A percentile compares a stretch with the other conserved stretches of the same genome.
Evolutionary conservation across 2,888 invertebrate species (phyloP).

Genomic region (Drosophila fungiperda): DNA sequence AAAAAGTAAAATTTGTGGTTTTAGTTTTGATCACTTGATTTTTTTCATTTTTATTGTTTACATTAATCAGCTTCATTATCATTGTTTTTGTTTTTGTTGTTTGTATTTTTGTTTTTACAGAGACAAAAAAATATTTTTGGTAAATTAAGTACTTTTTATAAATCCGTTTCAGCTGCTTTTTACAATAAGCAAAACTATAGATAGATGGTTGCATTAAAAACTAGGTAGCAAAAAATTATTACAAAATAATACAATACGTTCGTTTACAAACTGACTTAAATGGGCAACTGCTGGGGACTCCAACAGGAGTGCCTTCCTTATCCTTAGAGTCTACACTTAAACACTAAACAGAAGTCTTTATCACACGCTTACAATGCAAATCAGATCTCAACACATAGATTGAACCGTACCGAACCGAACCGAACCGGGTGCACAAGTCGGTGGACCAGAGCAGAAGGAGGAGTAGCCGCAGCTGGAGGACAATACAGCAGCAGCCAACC

Average conservation of each 20-base stretch:
- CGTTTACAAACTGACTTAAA: constrained; percentile 78
- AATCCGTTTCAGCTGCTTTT: constrained; percentile 74
- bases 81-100: constrained; percentile 21
- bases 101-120: constrained; percentile 51
- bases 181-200: constrained; percentile 61
- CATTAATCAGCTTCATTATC: constrained; percentile 66
- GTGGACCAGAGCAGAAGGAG: constrained; percentile 77
- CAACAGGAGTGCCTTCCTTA: constrained; percentile 31
- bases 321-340: constrained; percentile 61
- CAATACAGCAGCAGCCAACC: constrained; percentile 77
- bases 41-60: constrained; percentile 56
- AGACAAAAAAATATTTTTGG: constrained; percentile 75
- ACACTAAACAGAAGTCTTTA: constrained; percentile 74
- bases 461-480: constrained; percentile 78
- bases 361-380: constrained; percentile 71
- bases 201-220: constrained; percentile 54
- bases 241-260: constrained; percentile 80
- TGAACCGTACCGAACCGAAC: constrained; percentile 32
- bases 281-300: constrained; percentile 48
- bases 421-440: constrained; percentile 77
- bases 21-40: constrained; percentile 69
- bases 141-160: constrained; percentile 81
- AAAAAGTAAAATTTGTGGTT: not conserved
- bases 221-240: constrained; percentile 72
- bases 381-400: constrained; percentile 32